Evolutionary conservation across 1,140 invertebrate genomes (phyloP), one percentile per base, ranked within the genome.

Genomic region (Rhagoletis pomonella): DNA sequence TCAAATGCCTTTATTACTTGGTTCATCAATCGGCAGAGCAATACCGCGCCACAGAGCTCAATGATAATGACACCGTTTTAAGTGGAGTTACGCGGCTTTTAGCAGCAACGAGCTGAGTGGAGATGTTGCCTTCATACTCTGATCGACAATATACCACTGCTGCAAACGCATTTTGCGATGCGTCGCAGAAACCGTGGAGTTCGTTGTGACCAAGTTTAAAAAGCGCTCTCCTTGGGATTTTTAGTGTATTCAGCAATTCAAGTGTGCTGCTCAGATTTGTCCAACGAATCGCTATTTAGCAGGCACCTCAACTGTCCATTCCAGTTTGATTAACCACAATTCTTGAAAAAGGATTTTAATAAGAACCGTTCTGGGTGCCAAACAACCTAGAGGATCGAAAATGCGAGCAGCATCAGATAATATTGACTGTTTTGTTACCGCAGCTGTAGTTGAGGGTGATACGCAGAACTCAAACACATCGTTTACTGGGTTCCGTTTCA

Each of bases 11-110:
- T 47, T 3, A 10, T 3, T 1, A 84, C n/a, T 19, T 10, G 2
- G n/a, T 50, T 47, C 10, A 84, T 86, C 64, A 86, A 60, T 73
- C 39, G 9, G 67, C 42, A 55, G 44, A 42, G 39, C 60, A 89
- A 59, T 10, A 84, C 12, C 14, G 88, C 88, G 19, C 77, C 86
- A 58, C 87, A 89, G 39, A 90, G 69, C 77, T 90, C 89, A 12
- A 91, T 2, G 90, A 88, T 44, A 91, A n/a, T 4, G 88, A 88
- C 6, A 89, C 69, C 55, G 58, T 64, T 87, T 89, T 88, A 29
- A 89, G 50, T n/a, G 88, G 87, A 39, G 89, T 89, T 44, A 89
- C 88, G 47, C 88, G 77, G 19, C 88, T 88, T 87, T 90, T 90
- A 5, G 88, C 64, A 64, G 88, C 69, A 73, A 90, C 50, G 42